Percentiles rank a stretch among this genome's conserved stretches.
phyloP scores from a whole-genome alignment of 2,888 invertebrate species.

The Tribolium freemani region DNA sequence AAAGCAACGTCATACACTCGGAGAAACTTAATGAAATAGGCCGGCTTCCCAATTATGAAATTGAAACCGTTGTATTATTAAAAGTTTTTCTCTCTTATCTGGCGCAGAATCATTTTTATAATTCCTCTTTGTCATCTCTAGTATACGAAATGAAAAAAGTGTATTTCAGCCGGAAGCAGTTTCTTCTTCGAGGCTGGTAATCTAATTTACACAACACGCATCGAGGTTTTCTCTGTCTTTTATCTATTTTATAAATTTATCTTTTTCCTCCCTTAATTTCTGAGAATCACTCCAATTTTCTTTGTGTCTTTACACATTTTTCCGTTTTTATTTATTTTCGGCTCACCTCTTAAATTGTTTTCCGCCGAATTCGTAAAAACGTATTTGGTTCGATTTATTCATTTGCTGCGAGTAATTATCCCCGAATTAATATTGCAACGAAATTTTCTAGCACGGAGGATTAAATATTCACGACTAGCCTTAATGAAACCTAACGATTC shows the following conservation, averaged over 20 bases:
- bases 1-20: constrained; percentile 55
- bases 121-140: constrained; percentile 47
- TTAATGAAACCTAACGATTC: constrained; percentile 40
- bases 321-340: constrained; percentile 46
- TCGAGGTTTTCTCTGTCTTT: constrained; percentile 52
- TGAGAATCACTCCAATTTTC: constrained; percentile 53
- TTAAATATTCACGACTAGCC: constrained; percentile 27
- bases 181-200: constrained; percentile 53
- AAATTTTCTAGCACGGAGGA: too few species aligned
- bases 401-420: constrained; percentile 29
- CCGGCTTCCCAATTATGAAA: constrained; percentile 60
- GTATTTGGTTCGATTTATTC: constrained; percentile 10
- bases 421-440: constrained; percentile 18
- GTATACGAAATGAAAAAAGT: constrained; percentile 48
- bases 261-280: constrained; percentile 54
- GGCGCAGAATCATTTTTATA: constrained; percentile 42
- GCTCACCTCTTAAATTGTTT: constrained; percentile 40
- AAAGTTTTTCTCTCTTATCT: constrained; percentile 18
- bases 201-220: constrained; percentile 57
- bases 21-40: constrained; percentile 63
- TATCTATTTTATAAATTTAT: constrained; percentile 56
- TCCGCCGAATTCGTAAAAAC: constrained; percentile 39
- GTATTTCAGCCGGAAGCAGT: constrained; percentile 46
- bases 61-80: constrained; percentile 50
- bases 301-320: constrained; percentile 52